Conservation (phyloP, 2,888 invertebrate genomes). For the Drosophila peninsularis region DNA sequence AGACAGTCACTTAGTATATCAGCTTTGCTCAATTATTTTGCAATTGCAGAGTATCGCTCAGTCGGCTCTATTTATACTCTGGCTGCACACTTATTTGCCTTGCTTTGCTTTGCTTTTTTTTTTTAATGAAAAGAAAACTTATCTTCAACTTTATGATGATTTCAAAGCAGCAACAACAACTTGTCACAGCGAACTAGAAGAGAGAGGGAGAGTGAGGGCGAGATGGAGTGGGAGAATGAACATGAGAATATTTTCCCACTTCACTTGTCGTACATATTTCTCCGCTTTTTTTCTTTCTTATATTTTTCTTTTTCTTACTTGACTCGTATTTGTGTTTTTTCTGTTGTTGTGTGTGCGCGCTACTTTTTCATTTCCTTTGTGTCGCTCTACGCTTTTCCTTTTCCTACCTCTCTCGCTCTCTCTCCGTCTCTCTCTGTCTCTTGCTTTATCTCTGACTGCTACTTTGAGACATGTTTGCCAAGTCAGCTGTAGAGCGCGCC, state of each 20-base stretch:
- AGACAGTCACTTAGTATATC: too few relatives aligned
- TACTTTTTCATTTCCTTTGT: slow-evolving; percentile 79
- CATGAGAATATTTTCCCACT: slow-evolving; percentile 63
- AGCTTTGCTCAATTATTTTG: too few relatives aligned
- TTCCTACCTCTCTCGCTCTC: neutral
- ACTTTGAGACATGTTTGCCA: slow-evolving; percentile 68
- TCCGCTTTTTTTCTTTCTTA: neutral
- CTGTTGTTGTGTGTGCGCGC: slow-evolving; percentile 36
- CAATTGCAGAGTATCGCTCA: neutral
- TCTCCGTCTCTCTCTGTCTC: neutral
- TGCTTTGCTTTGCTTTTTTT: slow-evolving; percentile 31
- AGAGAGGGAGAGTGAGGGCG: neutral
- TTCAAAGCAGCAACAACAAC: slow-evolving; percentile 66
- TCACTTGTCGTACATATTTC: slow-evolving; percentile 63
- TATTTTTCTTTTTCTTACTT: slow-evolving; percentile 40
- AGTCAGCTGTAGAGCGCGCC: slow-evolving; percentile 67
- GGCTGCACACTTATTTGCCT: neutral
- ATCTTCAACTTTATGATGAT: slow-evolving; percentile 81
- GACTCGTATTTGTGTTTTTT: slow-evolving; percentile 66
- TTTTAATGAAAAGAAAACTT: slow-evolving; percentile 79
- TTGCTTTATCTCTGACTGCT: slow-evolving; percentile 36
- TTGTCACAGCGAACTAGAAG: slow-evolving; percentile 21
- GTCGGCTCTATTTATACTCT: neutral
- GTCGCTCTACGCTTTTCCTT: slow-evolving; percentile 26
- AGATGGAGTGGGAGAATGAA: neutral